phyloP scores from a whole-genome alignment of 1,140 invertebrate species.

The Manduca sexta region DNA sequence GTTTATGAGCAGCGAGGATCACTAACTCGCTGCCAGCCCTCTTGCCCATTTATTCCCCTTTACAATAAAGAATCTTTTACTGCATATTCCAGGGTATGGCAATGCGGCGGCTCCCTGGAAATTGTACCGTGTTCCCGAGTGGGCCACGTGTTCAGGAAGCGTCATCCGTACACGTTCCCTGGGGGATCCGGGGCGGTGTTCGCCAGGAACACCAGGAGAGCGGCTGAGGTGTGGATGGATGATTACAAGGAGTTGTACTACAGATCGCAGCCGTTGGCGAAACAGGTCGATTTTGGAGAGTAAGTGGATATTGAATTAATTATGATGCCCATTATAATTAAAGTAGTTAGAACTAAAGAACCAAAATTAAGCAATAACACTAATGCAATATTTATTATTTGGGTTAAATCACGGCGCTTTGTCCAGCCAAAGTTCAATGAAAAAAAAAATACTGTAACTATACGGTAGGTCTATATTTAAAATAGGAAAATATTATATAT shows the following conservation, averaged over 20 bases:
- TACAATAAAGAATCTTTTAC: background rate
- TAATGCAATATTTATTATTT: no score
- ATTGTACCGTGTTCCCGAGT: constrained; percentile 94
- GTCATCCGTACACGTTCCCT: constrained; percentile 96
- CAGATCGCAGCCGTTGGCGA: constrained; percentile 87
- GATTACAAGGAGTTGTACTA: constrained; percentile 96
- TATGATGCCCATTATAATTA: no score
- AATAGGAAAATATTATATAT: no score
- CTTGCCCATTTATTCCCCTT: no score
- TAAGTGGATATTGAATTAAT: constrained; percentile 72
- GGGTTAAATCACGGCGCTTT: no score
- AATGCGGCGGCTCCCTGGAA: constrained; percentile 95
- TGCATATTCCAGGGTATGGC: constrained; percentile 73
- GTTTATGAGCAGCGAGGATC: no score
- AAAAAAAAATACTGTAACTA: no score
- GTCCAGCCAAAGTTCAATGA: no score
- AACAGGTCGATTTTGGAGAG: constrained; percentile 92
- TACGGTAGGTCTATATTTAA: no score
- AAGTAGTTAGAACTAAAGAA: no score
- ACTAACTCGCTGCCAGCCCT: no score
- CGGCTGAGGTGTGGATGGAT: constrained; percentile 98
- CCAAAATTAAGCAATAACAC: no score
- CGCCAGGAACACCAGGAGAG: constrained; percentile 88
- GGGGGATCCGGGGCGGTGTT: constrained; percentile 94
- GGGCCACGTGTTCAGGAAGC: constrained; percentile 94